Percentiles rank a stretch among this genome's conserved stretches.
Evolutionary conservation across 1,140 invertebrate genomes (phyloP).

Genomic region (Caenorhabditis brenneri): DNA sequence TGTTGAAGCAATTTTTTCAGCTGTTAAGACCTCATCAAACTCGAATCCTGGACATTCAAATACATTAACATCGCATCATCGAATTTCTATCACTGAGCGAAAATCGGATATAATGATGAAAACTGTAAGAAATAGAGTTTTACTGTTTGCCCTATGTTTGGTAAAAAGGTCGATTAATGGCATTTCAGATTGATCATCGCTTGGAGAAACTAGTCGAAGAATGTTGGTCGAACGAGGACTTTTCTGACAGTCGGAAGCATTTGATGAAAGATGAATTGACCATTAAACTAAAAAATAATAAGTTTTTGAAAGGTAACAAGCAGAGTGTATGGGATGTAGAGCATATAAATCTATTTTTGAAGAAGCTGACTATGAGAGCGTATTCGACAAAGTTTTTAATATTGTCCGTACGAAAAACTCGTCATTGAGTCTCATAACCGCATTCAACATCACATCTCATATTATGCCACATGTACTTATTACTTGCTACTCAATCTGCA

Average conservation of each 20-base stretch:
- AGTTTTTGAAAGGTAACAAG: neutral
- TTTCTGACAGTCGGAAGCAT: neutral
- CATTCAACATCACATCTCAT: constrained; percentile 23
- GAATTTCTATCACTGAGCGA: neutral
- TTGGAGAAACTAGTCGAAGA: neutral
- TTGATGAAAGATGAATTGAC: neutral
- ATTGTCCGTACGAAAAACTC: neutral
- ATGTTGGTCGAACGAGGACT: neutral
- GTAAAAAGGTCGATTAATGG: neutral
- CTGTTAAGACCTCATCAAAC: neutral
- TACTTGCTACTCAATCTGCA: neutral
- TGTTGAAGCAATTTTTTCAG: too few relatives aligned
- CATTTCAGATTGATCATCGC: neutral
- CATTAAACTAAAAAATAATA: neutral
- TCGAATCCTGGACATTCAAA: neutral
- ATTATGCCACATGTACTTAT: constrained; percentile 14
- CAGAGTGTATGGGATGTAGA: too few relatives aligned
- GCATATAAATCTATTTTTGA: too few relatives aligned
- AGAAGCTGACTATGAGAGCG: neutral
- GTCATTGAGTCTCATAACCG: neutral
- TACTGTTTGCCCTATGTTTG: neutral
- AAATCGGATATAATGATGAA: neutral
- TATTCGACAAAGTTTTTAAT: neutral
- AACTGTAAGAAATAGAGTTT: neutral
- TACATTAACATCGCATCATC: neutral